phyloP scores from a whole-genome alignment of 2,797 vertebrate genomes.

The Betta splendens region DNA sequence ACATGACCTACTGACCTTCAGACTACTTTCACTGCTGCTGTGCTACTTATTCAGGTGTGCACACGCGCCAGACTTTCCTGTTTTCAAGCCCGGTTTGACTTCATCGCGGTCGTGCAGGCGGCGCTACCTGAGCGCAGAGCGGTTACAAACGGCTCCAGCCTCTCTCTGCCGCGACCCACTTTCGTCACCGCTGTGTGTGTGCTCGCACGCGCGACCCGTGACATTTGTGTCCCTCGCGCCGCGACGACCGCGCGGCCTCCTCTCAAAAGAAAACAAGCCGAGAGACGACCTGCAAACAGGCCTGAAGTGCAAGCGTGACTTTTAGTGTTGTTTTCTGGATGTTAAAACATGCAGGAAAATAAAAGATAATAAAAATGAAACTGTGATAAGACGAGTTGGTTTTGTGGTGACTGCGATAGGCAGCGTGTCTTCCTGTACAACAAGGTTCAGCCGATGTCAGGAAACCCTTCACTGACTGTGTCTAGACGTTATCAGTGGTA shows the following conservation, averaged over 20 bases:
- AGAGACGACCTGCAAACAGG: neutral
- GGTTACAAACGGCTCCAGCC: slow-evolving; percentile 8
- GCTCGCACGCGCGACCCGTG: slow-evolving; percentile 8
- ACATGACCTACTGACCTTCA: too few species aligned
- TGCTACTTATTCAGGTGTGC: neutral
- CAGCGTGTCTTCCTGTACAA: neutral
- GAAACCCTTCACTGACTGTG: neutral
- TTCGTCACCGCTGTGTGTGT: neutral
- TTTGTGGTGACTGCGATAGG: neutral
- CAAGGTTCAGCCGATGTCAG: too few species aligned
- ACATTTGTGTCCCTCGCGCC: neutral
- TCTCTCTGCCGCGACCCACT: slow-evolving; percentile 39
- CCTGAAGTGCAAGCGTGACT: neutral
- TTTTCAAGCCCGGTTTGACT: slow-evolving; percentile 12
- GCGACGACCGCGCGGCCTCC: too few species aligned
- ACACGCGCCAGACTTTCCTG: slow-evolving; percentile 18
- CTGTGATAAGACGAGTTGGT: neutral
- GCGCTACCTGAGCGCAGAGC: slow-evolving; percentile 27
- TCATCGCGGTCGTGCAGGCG: slow-evolving; percentile 1
- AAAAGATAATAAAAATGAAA: slow-evolving; percentile 3
- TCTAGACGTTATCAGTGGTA: neutral
- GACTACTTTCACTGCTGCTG: neutral
- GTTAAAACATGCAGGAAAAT: too few species aligned
- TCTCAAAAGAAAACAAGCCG: too few species aligned
- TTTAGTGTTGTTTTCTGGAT: too few species aligned